A percentile compares a stretch with the other conserved stretches of the same genome.
phyloP scores from a whole-genome alignment of 1,140 invertebrate genomes.

The Phymorhynchus buccinoides region DNA sequence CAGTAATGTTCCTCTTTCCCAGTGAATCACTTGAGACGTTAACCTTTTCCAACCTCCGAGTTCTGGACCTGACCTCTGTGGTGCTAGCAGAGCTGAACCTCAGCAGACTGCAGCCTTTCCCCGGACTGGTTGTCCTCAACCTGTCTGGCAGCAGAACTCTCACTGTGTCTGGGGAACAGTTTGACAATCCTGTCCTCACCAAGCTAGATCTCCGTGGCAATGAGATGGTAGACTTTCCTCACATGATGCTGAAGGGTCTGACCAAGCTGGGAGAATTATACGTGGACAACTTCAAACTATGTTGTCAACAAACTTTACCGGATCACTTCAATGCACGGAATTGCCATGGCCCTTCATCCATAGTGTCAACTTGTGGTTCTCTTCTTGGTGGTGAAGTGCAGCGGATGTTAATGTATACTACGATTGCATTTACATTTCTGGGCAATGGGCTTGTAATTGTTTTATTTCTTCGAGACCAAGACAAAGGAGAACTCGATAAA shows the following conservation, averaged over 20 bases:
- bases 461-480: no score
- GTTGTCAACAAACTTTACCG: slow-evolving; percentile 42
- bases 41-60: neutral
- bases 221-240: slow-evolving; percentile 22
- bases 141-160: neutral
- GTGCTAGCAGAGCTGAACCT: neutral
- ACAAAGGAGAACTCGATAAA: no score
- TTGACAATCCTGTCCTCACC: neutral
- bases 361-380: slow-evolving; percentile 48
- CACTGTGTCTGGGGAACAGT: neutral
- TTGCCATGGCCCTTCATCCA: slow-evolving; percentile 39
- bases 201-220: slow-evolving; percentile 15
- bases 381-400: slow-evolving; percentile 32
- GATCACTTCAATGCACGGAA: neutral
- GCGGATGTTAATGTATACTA: no score
- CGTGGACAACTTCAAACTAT: slow-evolving; percentile 47
- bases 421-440: no score
- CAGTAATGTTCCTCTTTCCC: neutral
- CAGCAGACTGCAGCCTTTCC: neutral
- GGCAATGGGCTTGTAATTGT: no score
- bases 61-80: neutral
- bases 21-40: neutral
- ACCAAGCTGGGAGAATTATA: neutral
- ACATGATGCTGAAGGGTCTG: slow-evolving; percentile 15
- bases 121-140: neutral